Base-by-base conservation (phyloP, 1,140 invertebrate genomes). In the Triops longicaudatus region DNA sequence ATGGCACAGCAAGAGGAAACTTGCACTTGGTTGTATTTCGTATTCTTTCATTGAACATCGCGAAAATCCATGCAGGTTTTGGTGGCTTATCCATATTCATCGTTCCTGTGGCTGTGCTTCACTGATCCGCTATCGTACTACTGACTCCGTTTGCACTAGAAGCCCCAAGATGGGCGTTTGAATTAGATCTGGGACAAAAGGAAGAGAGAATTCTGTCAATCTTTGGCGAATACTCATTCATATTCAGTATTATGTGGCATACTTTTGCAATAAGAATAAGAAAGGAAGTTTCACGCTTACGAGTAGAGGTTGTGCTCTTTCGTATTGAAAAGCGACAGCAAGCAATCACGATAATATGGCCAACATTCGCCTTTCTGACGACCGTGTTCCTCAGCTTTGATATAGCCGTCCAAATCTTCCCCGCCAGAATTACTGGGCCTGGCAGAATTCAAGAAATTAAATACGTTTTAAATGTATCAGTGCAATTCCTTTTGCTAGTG, bases 341-440 rank as follows among this genome's bases (percentile, higher is more conserved):
- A 27, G 43, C 74, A 75, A 28, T 75, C 44, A 17, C 42, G 63
- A 22, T 75, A 75, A 50, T 75, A 75, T 14, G 26, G 42, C 74
- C 74, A 75, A 28, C 74, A 75, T 75, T 75, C 74, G 74, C 74
- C 74, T 26, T 63, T 43, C 4, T 75, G 26, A 2, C 74, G 43
- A 28, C 74, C 74, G 7, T 43, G 28, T 44, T 75, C 42, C 28
- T 75, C 74, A 63, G 74, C 74, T 27, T 28, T 43, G 28, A 75
- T 22, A 22, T 75, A 75, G 37, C 44, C 42, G 3, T 27, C 26
- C 22, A 27, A 43, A 42, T 75, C 74, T 26, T 75, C 74, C 10
- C 74, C 28, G n/a, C 42, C n/a, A 2, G 74, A 75, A 26, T 75
- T 44, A 63, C 74, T 75, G 9, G 42, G 26, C 6, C 74, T 75